Conservation (phyloP, 2,888 invertebrate genomes). For the Meteorus colon region DNA sequence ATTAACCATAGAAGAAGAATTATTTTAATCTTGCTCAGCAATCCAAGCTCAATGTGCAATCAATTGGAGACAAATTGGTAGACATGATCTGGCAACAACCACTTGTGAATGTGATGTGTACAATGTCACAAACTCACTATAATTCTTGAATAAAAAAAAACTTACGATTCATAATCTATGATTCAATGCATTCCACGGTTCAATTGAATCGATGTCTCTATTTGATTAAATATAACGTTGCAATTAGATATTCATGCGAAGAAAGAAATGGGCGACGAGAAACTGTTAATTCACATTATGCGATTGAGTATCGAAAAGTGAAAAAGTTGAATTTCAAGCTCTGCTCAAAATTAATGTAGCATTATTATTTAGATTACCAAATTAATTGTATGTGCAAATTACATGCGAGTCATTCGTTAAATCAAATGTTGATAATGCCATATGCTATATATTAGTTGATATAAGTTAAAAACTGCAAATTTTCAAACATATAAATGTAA, state of each 20-base stretch:
- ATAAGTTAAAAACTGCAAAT: neutral
- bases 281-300: neutral
- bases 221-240: conserved; percentile 24
- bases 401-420: neutral
- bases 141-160: conserved; percentile 9
- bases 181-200: conserved; percentile 27
- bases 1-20: too few species aligned
- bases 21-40: too few species aligned
- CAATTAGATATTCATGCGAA: conserved; percentile 36
- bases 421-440: neutral
- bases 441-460: neutral
- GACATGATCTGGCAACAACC: too few species aligned
- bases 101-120: too few species aligned
- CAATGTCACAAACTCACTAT: neutral
- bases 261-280: neutral
- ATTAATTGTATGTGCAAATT: neutral
- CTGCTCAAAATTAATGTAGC: neutral
- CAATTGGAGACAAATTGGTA: too few species aligned
- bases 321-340: neutral
- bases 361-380: neutral
- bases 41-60: conserved; percentile 8
- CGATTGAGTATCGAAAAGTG: conserved; percentile 28
- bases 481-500: neutral
- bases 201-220: conserved; percentile 32
- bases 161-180: conserved; percentile 35